phyloP scores from a whole-genome alignment of 2,797 vertebrate genomes.

The Hybognathus amarus region DNA sequence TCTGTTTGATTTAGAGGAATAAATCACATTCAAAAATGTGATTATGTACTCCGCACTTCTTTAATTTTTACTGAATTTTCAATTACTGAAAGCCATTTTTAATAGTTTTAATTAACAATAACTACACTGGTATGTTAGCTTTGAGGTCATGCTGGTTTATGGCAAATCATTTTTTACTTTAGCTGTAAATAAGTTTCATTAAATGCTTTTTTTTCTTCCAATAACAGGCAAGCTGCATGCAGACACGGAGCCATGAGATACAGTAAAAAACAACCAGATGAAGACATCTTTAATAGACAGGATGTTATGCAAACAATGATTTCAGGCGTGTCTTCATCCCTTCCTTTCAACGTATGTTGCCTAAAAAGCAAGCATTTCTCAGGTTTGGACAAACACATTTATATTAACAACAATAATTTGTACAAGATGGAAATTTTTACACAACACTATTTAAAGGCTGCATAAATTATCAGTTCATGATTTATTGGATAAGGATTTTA shows the following conservation, averaged over 20 bases:
- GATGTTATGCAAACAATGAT: neutral
- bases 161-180: neutral
- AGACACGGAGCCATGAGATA: neutral
- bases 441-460: neutral
- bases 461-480: neutral
- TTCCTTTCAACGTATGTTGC: neutral
- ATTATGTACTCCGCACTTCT: neutral
- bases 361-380: neutral
- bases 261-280: slow-evolving; percentile 1
- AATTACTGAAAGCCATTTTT: neutral
- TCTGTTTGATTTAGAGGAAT: neutral
- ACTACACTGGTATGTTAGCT: neutral
- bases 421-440: neutral
- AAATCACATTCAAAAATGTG: neutral
- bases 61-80: neutral
- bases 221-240: neutral
- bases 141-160: neutral
- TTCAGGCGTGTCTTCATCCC: neutral
- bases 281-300: neutral
- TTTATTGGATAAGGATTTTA: neutral
- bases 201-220: neutral
- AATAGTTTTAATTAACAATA: neutral
- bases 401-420: neutral
- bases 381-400: neutral
- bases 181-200: neutral